Base-by-base conservation (phyloP, 1,140 invertebrate genomes). In the Araneus ventricosus region DNA sequence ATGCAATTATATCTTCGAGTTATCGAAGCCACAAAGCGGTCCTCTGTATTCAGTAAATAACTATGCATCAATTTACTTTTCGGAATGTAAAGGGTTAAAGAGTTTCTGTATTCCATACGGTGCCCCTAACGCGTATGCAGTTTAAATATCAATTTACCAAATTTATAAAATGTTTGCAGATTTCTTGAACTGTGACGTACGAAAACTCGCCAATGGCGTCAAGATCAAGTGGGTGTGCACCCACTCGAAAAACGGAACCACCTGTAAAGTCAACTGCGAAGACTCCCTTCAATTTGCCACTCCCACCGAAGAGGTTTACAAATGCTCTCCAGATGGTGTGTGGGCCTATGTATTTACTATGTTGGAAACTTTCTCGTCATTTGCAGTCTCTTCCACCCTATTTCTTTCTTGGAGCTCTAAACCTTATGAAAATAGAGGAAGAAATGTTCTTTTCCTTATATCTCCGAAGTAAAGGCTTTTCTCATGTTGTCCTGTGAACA, bases 171-270 rank as follows among this genome's bases (percentile, higher is more conserved):
- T 61, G 61, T 59, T 27, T 89, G 4, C 39, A 93, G 92, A 93
- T 37, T 88, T 93, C 70, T 45, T 93, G n/a, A 93, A 93, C 17
- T 88, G 92, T 24, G 86, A 93, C 41, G 27, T 89, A 8, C 70
- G 92, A 10, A 80, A 67, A 37, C 30, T 93, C 8, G 57, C 86
- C 17, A 24, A 84, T 8, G 67, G 61, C 2, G 22, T 3, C 14
- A 63, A 67, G 34, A 89, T 93, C 17, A 10, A 79, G 4, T 93
- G 92, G 92, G 87, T 93, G 10, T 93, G 92, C 87, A 88, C 67
- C 0, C 92, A 88, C 52, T 82, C 59, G 2, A 93, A 84, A 39
- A 93, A 93, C n/a, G 92, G 45, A 67, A 93, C 86, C 17, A 17
- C 0, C 8, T 93, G 92, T 57, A 82, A 52, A 37, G 52, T 93